A percentile compares a stretch with the other conserved stretches of the same genome.
Evolutionary conservation across 2,797 vertebrate genomes (phyloP).

Genomic region (Nannoperca australis): DNA sequence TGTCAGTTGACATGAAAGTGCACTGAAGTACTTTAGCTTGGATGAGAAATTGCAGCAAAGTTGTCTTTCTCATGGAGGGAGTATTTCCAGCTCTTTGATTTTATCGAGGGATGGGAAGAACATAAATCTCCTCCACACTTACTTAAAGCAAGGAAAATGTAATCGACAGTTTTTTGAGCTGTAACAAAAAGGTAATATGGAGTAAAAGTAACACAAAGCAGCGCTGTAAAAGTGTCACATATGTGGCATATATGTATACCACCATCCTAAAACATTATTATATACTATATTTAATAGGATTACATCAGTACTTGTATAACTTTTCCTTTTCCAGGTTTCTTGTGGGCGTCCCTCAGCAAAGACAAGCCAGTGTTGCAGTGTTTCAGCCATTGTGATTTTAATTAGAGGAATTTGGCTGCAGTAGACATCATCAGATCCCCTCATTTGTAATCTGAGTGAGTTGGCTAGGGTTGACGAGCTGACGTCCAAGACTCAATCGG

Average conservation of each 20-base stretch:
- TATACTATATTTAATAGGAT: conserved; percentile 59
- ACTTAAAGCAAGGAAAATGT: conserved; percentile 46
- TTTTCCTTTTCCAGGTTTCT: conserved; percentile 62
- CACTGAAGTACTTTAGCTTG: conserved; percentile 36
- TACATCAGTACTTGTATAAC: conserved; percentile 66
- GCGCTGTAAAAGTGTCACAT: conserved; percentile 22
- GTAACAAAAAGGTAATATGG: conserved; percentile 34
- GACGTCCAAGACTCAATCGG: conserved; percentile 68
- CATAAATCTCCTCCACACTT: conserved; percentile 57
- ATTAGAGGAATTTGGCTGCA: conserved; percentile 74
- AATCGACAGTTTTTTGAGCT: conserved; percentile 37
- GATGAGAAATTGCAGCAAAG: conserved; percentile 62
- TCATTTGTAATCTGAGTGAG: conserved; percentile 75
- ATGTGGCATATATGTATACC: conserved; percentile 40
- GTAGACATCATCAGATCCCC: conserved; percentile 71
- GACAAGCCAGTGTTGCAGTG: conserved; percentile 45
- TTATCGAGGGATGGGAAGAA: conserved; percentile 49
- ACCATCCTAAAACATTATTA: conserved; percentile 42
- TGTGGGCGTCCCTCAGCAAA: conserved; percentile 64
- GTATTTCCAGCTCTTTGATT: conserved; percentile 56
- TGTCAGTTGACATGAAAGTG: conserved; percentile 21
- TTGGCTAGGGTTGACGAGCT: conserved; percentile 65
- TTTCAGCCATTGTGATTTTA: conserved; percentile 76
- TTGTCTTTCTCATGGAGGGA: conserved; percentile 47
- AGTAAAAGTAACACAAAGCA: conserved; percentile 26